These are phyloP conservation scores for Brachionus rotundiformis DNA, from an alignment of 1,140 invertebrate genomes.

Conservation along the genomic window DNA sequence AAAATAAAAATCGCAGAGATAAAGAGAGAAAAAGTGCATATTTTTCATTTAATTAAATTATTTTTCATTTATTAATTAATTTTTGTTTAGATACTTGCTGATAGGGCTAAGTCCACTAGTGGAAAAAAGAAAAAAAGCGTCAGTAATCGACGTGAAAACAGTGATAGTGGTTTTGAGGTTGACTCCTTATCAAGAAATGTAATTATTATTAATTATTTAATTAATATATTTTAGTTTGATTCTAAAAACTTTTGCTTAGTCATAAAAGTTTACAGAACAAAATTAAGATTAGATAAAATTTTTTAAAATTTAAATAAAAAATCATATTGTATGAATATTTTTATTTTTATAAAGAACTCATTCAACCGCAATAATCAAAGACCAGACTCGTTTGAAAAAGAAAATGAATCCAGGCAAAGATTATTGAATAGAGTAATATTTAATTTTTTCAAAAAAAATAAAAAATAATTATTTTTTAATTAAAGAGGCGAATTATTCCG, in stretches of 20 bases:
- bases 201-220: not conserved
- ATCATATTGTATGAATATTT: not conserved
- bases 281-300: no score
- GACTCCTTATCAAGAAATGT: constrained; percentile 33
- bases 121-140: constrained; percentile 13
- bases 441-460: not conserved
- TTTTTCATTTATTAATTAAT: not conserved
- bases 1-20: constrained; percentile 48
- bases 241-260: no score
- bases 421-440: constrained; percentile 30
- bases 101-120: constrained; percentile 44
- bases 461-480: not conserved
- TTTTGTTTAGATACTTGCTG: constrained; percentile 38
- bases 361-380: not conserved
- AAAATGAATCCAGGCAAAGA: constrained; percentile 29
- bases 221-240: not conserved
- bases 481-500: constrained; percentile 35
- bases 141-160: not conserved
- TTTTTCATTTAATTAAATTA: not conserved
- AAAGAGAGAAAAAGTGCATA: constrained; percentile 42
- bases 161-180: constrained; percentile 3
- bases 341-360: not conserved
- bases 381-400: not conserved
- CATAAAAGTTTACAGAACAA: no score
- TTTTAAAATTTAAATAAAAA: not conserved